Conservation (phyloP, 2,113 vertebrate genomes). For the cattle (Bos taurus) region DNA sequence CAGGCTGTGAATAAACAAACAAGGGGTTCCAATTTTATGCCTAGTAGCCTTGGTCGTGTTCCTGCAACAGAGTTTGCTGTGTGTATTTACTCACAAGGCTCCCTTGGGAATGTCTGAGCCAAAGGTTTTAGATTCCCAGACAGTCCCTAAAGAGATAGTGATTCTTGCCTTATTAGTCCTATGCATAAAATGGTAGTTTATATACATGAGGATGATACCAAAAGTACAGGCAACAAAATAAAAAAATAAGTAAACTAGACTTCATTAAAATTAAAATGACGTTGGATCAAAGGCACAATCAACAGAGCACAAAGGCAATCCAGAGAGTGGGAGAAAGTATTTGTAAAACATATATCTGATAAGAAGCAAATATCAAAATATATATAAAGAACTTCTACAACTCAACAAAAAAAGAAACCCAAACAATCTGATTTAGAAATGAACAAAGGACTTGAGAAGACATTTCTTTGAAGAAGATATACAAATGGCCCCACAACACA, state of each 20-base stretch:
- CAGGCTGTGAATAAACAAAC: slow-evolving; percentile 42
- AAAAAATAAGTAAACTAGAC: neutral
- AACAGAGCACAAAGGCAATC: neutral
- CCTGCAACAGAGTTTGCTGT: neutral
- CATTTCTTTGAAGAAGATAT: neutral
- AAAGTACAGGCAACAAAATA: neutral
- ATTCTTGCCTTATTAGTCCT: slow-evolving; percentile 58
- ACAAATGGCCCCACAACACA: neutral
- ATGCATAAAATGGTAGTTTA: slow-evolving; percentile 47
- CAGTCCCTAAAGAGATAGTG: neutral
- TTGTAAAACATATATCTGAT: neutral
- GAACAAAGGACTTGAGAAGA: neutral
- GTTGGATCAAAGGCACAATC: neutral
- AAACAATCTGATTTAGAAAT: neutral
- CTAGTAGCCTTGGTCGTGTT: neutral
- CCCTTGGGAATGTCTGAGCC: neutral
- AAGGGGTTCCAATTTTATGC: slow-evolving; percentile 32
- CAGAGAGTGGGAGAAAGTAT: neutral
- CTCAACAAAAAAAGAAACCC: neutral
- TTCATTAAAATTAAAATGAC: neutral
- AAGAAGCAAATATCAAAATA: neutral
- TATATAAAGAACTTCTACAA: neutral
- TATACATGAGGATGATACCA: neutral
- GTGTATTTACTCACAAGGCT: slow-evolving; percentile 36
- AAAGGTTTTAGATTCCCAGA: neutral